Evolutionary conservation across 2,888 invertebrate species (phyloP).

Genomic region (Allophyes oxyacanthae): DNA sequence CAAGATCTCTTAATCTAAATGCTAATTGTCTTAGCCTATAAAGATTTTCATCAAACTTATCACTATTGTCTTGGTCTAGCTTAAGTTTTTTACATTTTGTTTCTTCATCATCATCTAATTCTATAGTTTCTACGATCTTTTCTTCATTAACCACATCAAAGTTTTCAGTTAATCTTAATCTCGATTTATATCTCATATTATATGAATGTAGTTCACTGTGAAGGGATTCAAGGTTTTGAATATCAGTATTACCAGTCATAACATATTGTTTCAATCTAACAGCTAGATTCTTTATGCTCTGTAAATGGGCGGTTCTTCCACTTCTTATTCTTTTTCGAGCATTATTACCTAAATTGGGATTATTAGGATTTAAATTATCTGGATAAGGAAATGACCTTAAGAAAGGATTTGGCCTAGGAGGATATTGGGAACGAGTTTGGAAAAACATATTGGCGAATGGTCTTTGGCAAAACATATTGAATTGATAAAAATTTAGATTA

Average conservation of each 20-base stretch:
- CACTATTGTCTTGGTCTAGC: conserved; percentile 45
- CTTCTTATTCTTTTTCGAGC: conserved; percentile 59
- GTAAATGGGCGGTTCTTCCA: conserved; percentile 62
- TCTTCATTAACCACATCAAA: conserved; percentile 69
- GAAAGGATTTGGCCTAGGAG: conserved; percentile 53
- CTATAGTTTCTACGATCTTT: conserved; percentile 75
- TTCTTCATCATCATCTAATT: conserved; percentile 75
- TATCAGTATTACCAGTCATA: conserved; percentile 51
- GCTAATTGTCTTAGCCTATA: conserved; percentile 69
- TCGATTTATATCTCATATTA: conserved; percentile 72
- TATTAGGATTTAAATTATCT: conserved; percentile 35
- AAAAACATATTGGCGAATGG: conserved; percentile 59
- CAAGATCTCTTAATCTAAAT: conserved; percentile 67
- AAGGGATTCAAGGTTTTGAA: conserved; percentile 61
- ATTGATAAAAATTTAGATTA: conserved; percentile 63
- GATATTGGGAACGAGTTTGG: conserved; percentile 62
- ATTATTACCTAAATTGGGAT: conserved; percentile 24
- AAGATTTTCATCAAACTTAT: conserved; percentile 68
- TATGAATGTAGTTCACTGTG: conserved; percentile 71
- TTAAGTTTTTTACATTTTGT: conserved; percentile 64
- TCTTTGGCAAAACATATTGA: conserved; percentile 67
- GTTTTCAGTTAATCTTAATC: conserved; percentile 63
- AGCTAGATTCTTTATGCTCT: conserved; percentile 67
- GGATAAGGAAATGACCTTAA: conserved; percentile 41
- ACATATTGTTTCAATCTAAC: conserved; percentile 62